These are phyloP conservation scores for Metopolophium dirhodum DNA, from an alignment of 1,140 invertebrate species.

Conservation along the genomic window DNA sequence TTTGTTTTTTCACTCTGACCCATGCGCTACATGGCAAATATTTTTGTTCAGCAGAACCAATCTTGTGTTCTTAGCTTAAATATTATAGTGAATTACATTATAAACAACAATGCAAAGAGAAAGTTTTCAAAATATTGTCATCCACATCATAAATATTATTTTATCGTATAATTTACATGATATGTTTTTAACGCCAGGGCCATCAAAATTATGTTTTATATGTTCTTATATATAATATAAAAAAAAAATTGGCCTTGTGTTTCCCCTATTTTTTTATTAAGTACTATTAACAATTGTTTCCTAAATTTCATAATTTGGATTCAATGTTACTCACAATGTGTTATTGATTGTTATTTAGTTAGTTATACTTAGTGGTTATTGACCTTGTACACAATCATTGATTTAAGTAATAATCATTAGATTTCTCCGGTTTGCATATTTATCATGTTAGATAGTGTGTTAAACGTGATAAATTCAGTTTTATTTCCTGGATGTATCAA, in stretches of 20 bases:
- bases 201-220: neutral
- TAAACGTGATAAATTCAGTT: neutral
- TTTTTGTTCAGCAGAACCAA: neutral
- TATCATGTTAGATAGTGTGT: neutral
- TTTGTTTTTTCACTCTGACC: neutral
- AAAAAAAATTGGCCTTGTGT: neutral
- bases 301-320: neutral
- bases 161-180: neutral
- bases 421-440: neutral
- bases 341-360: neutral
- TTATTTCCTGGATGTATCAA: neutral
- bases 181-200: neutral
- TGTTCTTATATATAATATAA: neutral
- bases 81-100: neutral
- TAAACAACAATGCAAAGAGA: neutral
- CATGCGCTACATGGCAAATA: neutral
- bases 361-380: neutral
- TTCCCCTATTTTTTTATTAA: neutral
- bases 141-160: neutral
- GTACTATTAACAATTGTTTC: neutral
- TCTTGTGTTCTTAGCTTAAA: neutral
- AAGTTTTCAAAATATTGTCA: neutral
- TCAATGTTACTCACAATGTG: neutral
- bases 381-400: conserved; percentile 16
- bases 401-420: neutral